These are phyloP conservation scores for Carcina quercana DNA, from an alignment of 2,888 invertebrate genomes.

Conservation along the genomic window DNA sequence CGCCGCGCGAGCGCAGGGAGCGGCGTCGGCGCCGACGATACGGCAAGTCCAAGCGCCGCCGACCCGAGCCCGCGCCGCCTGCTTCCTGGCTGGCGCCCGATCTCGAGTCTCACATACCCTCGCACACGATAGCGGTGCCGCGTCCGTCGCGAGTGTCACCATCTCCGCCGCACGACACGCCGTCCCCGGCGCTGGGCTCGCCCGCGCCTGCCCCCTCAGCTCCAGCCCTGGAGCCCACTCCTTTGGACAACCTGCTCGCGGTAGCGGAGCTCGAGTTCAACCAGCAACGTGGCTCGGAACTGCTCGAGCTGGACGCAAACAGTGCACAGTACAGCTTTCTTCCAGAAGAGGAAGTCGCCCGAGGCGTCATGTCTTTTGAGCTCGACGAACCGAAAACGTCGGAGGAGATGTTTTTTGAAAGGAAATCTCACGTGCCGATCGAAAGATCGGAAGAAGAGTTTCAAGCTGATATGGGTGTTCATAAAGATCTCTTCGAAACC, in stretches of 20 bases:
- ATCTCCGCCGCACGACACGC: conserved; percentile 27
- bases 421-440: conserved; percentile 36
- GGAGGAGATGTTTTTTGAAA: conserved; percentile 52
- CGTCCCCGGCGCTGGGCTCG: conserved; percentile 27
- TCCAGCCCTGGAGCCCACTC: conserved; percentile 56
- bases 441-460: conserved; percentile 39
- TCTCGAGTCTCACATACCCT: conserved; percentile 76
- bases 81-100: conserved; percentile 60
- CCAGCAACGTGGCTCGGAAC: conserved; percentile 64
- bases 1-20: conserved; percentile 24
- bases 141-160: conserved; percentile 29
- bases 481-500: conserved; percentile 64
- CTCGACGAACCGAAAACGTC: conserved; percentile 46
- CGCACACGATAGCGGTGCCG: conserved; percentile 75
- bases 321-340: conserved; percentile 42
- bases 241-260: conserved; percentile 77
- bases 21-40: conserved; percentile 28
- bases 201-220: conserved; percentile 28
- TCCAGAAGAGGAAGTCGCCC: conserved; percentile 48
- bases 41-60: conserved; percentile 24
- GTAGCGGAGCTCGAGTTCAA: conserved; percentile 79
- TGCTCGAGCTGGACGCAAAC: conserved; percentile 39
- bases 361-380: conserved; percentile 60
- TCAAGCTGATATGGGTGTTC: conserved; percentile 45
- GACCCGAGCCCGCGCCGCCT: conserved; percentile 22